Evolutionary conservation across 2,797 vertebrate genomes (phyloP).

Genomic region (Pangasius djambal): DNA sequence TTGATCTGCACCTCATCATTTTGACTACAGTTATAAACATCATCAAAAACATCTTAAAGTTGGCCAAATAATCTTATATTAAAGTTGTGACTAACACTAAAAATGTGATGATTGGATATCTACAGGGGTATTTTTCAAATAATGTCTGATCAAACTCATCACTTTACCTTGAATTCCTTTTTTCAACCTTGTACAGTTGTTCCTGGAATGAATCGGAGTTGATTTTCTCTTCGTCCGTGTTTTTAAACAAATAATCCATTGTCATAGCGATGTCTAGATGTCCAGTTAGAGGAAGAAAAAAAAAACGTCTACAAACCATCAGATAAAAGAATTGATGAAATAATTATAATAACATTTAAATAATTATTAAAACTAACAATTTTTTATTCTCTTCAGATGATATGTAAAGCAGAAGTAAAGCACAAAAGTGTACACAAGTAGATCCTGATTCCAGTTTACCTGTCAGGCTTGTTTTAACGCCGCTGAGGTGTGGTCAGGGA

Average conservation of each 20-base stretch:
- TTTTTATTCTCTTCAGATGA: not conserved
- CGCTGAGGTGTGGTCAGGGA: not conserved
- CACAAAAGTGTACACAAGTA: too few species aligned
- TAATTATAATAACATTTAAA: not conserved
- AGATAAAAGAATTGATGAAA: not conserved
- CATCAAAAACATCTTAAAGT: not conserved
- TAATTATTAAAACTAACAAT: not conserved
- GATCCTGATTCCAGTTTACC: not conserved
- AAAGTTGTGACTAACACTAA: not conserved
- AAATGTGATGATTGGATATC: not conserved
- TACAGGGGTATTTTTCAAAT: not conserved
- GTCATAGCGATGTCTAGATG: not conserved
- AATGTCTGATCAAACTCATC: not conserved
- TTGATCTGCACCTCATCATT: not conserved
- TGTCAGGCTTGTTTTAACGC: not conserved
- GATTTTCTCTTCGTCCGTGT: not conserved
- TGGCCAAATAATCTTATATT: not conserved
- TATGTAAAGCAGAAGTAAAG: not conserved
- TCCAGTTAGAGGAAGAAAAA: not conserved
- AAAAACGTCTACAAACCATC: not conserved
- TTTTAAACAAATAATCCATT: constrained; percentile 2
- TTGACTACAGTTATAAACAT: not conserved
- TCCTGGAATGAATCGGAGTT: not conserved
- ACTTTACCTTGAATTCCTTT: not conserved
- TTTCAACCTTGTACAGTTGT: not conserved